Conservation (phyloP, 2,888 invertebrate species). For the Drosophila sordidapex region DNA sequence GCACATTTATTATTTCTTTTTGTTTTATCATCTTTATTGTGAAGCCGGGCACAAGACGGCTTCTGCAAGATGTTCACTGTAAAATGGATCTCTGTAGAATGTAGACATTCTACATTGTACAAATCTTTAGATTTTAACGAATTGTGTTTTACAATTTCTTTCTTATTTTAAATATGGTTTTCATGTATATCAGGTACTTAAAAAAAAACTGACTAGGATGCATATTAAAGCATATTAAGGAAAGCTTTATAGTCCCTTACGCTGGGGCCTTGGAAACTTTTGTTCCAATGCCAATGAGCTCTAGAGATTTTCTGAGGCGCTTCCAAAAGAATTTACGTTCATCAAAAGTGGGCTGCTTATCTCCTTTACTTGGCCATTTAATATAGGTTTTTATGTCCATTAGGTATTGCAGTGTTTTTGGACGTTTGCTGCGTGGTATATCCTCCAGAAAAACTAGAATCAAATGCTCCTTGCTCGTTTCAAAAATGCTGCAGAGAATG, state of each 20-base stretch:
- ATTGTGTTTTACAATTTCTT: background rate
- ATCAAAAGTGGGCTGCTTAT: conserved; percentile 64
- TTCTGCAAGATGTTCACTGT: background rate
- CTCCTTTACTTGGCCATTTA: conserved; percentile 86
- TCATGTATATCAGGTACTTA: conserved; percentile 66
- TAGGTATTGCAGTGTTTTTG: conserved; percentile 88
- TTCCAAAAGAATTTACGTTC: conserved; percentile 84
- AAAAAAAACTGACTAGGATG: conserved; percentile 60
- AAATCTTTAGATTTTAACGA: background rate
- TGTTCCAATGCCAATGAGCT: conserved; percentile 64
- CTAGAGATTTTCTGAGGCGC: conserved; percentile 79
- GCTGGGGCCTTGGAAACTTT: conserved; percentile 49
- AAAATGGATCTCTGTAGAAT: background rate
- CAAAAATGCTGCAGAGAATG: conserved; percentile 85
- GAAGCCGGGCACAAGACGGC: background rate
- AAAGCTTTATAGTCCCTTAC: background rate
- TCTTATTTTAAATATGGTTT: conserved; percentile 2
- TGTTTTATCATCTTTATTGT: background rate
- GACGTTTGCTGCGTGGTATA: conserved; percentile 87
- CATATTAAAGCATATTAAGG: conserved; percentile 13
- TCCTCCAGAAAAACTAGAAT: conserved; percentile 88
- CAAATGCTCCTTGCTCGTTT: conserved; percentile 87
- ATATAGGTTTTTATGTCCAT: conserved; percentile 90
- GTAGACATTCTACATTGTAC: background rate
- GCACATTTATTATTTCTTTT: background rate